Base-by-base conservation (phyloP, 2,797 vertebrate species). In the Sebastes jordani region DNA sequence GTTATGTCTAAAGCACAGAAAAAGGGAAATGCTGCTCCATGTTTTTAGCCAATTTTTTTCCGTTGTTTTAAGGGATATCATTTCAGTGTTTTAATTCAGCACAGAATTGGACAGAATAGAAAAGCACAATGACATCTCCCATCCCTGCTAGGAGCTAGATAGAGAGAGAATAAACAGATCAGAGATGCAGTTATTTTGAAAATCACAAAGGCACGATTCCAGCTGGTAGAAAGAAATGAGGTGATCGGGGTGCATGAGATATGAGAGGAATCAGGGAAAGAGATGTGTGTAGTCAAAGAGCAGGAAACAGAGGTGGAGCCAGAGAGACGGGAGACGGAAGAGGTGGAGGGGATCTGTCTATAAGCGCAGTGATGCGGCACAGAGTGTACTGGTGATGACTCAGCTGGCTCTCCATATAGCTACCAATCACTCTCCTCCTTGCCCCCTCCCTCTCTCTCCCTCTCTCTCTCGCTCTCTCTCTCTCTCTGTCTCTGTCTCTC, bases 351-450 rank as follows among this genome's bases (percentile, higher is more conserved):
- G 86, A 92, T 95, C 92, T 93, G 95, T 92, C 94, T 95, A 93
- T 93, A 94, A 94, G 94, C 93, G 94, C 94, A 95, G 92, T 93
- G 93, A 95, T 95, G 94, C 95, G 90, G 95, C 91, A 95, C 95
- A 94, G 89, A 93, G 91, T 95, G 95, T 95, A 85, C 94, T 91
- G 93, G 91, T 94, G 93, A 95, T 96, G 95, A 96, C 91, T 96
- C 95, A 96, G 95, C 94, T 92, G 91, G 88, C 93, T 94, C 94
- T 93, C 87, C 94, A 94, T 95, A 95, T 95, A 95, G 94, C 93
- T 91, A 94, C 94, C 94, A 94, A 91, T 95, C 93, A 91, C 87
- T 92, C 90, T 89, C 85, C 83, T 86, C 69, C 84, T 86, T 69
- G 70, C 71, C 73, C 67, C 78, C 86, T 49, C 77, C 65, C 72